Percentiles rank a stretch among this genome's conserved stretches.
Evolutionary conservation across 2,797 vertebrate species (phyloP).

Genomic region (Crocidura indochinensis): DNA sequence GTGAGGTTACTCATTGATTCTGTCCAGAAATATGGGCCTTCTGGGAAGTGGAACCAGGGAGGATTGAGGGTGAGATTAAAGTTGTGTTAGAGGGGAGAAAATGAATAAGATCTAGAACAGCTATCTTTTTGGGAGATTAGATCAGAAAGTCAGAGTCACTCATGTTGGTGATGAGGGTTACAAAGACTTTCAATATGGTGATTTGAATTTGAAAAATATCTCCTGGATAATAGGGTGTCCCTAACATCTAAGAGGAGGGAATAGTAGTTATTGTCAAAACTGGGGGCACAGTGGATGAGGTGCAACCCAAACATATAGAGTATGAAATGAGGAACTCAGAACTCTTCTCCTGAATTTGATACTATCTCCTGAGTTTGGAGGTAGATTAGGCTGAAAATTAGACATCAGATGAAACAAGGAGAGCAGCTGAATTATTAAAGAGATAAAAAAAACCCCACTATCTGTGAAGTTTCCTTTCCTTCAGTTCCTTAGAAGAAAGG

Average conservation of each 20-base stretch:
- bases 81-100: not conserved
- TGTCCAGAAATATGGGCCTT: not conserved
- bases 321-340: not conserved
- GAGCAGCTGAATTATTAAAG: conserved; percentile 7
- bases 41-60: not conserved
- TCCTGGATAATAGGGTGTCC: accelerated
- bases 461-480: not conserved
- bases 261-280: not conserved
- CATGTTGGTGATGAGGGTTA: not conserved
- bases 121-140: not conserved
- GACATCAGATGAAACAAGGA: not conserved
- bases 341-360: not conserved
- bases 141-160: not conserved
- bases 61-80: not conserved
- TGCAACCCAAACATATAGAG: not conserved
- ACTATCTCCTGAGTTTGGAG: not conserved
- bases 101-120: not conserved
- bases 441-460: not conserved
- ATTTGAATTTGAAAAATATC: not conserved
- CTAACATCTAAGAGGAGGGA: not conserved
- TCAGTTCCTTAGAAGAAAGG: not conserved
- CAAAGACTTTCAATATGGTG: not conserved
- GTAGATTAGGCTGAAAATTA: conserved; percentile 8
- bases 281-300: not conserved
- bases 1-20: not conserved